Base-by-base conservation (phyloP, 2,113 vertebrate species). In the Hydropotes inermis region DNA sequence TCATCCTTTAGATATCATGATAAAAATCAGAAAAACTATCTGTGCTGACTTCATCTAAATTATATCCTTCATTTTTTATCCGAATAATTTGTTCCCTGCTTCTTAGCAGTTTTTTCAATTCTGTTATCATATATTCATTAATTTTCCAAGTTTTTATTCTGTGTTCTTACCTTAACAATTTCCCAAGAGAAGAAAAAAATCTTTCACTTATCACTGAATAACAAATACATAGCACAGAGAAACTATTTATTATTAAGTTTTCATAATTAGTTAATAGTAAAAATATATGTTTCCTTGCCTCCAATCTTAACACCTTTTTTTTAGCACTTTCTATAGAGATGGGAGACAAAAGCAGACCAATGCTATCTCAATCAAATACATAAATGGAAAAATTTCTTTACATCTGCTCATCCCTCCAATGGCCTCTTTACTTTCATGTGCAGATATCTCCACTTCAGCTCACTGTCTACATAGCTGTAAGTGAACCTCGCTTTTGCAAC, bases 21-120 rank as follows among this genome's bases (percentile, higher is more conserved):
- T 74, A 86, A 95, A 83, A 87, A 61, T 92, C 57, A 90, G 86
- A 96, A 94, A 93, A 83, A 82, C 4, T 9, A 93, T 14, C 33
- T 52, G 17, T 70, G 17, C 4, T 96, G 27, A 95, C 76, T 70
- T 93, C 33, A 87, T 27, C 79, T 92, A 92, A 89, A 61, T 86
- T 86, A 92, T 79, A 83, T 39, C 6, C n/a, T 88, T 79, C 91
- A 83, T 76, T 93, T 87, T 61, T 60, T 82, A 57, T 86, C 27
- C 45, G 36, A 92, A 39, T 95, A 55, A 87, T 39, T 79, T 86
- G n/a, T 81, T 89, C n/a, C 36, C 28, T 97, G 19, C 21, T 64
- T 91, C 27, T 67, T 88, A 95, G 64, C 6, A 47, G 6, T 91
- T 88, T 90, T 93, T 87, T 79, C 50, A 58, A 91, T 88, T 91